These are phyloP conservation scores for Doryteuthis pealeii DNA, from an alignment of 1,140 invertebrate genomes.

Conservation along the genomic window DNA sequence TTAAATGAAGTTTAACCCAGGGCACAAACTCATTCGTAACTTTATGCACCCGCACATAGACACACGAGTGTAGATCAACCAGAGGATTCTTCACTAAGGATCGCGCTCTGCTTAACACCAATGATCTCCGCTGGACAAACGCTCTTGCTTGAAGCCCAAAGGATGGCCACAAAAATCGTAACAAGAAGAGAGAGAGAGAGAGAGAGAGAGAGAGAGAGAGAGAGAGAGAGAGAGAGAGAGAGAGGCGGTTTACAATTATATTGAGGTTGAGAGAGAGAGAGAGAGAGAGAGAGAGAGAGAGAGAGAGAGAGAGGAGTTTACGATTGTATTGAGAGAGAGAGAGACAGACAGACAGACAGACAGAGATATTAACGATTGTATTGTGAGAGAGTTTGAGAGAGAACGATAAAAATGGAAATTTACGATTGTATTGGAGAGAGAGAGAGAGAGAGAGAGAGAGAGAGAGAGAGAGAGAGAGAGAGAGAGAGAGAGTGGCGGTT, in stretches of 20 bases:
- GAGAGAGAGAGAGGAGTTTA: neutral
- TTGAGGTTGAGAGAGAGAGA: slow-evolving; percentile 1
- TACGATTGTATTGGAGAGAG: neutral
- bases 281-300: neutral
- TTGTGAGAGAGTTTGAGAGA: neutral
- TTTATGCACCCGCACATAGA: no score
- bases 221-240: slow-evolving; percentile 10
- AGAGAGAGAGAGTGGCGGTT: neutral
- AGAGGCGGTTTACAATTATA: neutral
- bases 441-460: slow-evolving; percentile 7
- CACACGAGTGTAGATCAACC: no score
- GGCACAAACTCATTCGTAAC: no score
- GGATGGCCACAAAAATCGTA: no score
- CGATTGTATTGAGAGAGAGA: no score
- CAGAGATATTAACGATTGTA: neutral
- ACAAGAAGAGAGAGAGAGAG: no score
- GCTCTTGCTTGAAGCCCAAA: no score
- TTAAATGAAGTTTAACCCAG: no score
- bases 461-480: slow-evolving; percentile 9
- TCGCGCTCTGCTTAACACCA: no score
- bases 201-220: slow-evolving; percentile 8
- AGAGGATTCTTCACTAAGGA: no score
- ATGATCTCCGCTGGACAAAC: no score
- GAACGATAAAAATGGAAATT: neutral
- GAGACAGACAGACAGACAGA: neutral